These are phyloP conservation scores for Patiria miniata DNA, from an alignment of 35 echinoderm and acorn worm genomes.

Conservation along the genomic window DNA sequence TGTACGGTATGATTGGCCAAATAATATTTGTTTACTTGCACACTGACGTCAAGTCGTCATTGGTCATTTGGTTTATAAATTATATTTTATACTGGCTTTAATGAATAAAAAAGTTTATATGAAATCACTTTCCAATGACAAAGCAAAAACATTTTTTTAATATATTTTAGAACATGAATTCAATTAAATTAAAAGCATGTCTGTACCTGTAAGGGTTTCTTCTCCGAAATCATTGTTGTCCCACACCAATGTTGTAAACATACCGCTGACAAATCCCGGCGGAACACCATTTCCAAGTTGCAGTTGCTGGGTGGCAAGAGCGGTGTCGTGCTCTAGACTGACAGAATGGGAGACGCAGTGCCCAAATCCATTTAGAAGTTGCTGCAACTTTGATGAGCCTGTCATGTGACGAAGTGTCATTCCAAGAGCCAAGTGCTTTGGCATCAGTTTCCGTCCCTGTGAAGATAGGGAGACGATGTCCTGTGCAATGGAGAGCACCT, in stretches of 20 bases:
- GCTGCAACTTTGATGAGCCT: slow-evolving; percentile 60
- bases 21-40: too few relatives aligned
- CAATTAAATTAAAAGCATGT: too few relatives aligned
- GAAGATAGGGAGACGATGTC: slow-evolving; percentile 35
- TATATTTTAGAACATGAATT: too few relatives aligned
- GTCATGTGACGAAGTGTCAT: slow-evolving; percentile 84
- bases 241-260: slow-evolving; percentile 66
- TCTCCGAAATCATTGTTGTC: slow-evolving; percentile 86
- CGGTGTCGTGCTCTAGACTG: slow-evolving; percentile 79
- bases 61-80: too few relatives aligned
- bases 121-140: too few relatives aligned
- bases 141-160: too few relatives aligned
- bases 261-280: slow-evolving; percentile 44
- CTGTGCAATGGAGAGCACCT: slow-evolving; percentile 48
- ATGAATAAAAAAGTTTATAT: too few relatives aligned
- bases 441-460: slow-evolving; percentile 40
- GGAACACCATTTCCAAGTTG: slow-evolving; percentile 32
- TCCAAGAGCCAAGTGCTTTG: slow-evolving; percentile 62
- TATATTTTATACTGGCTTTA: too few relatives aligned
- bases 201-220: too few relatives aligned
- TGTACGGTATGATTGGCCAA: too few relatives aligned
- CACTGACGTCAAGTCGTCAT: too few relatives aligned
- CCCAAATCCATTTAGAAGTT: slow-evolving; percentile 72
- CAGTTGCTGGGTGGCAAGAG: slow-evolving; percentile 51
- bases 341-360: slow-evolving; percentile 66